Evolutionary conservation across 2,797 vertebrate genomes (phyloP), one percentile per base, ranked within the genome.

Genomic region (Bovichtus variegatus): DNA sequence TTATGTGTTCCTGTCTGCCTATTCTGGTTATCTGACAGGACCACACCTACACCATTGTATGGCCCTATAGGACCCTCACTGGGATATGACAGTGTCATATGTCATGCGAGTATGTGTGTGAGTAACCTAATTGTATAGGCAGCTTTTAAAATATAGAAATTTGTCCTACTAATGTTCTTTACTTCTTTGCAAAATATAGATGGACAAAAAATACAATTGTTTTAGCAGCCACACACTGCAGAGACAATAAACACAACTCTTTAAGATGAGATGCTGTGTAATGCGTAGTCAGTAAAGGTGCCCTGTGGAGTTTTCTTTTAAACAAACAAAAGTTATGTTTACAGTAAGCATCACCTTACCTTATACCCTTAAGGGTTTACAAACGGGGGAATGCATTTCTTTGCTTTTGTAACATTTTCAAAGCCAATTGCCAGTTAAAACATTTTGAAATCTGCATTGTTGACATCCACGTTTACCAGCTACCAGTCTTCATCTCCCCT

Each of bases 21-120:
- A 51, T 77, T 87, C 44, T 81, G 65, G 65, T 82, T 75, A 78
- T 88, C 85, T 84, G 78, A 81, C 76, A 76, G 65, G 61, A 66
- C 89, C 91, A 91, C 92, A 90, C 92, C 93, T 83, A 53, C 47
- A 29, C 84, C 78, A 76, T 91, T 92, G 87, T 93, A 40, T 47
- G 50, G 19, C 40, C 75, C 76, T 77, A 73, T 82, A 87, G 82
- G 76, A 76, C 72, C 63, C 81, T 80, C 71, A 83, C 73, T 79
- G 83, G 86, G 82, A 88, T 65, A 61, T 53, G 41, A 34, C 27
- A 50, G 89, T 85, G 66, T 93, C 84, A 49, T 67, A 74, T 91
- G 40, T 86, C 90, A 54, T 61, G 27, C 46, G 23, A 41, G 62
- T 65, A 70, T 44, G 46, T 57, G 70, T 80, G 55, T 44, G 47